Conservation (phyloP, 2,888 invertebrate species). For the Thysanoteuthis rhombus region DNA sequence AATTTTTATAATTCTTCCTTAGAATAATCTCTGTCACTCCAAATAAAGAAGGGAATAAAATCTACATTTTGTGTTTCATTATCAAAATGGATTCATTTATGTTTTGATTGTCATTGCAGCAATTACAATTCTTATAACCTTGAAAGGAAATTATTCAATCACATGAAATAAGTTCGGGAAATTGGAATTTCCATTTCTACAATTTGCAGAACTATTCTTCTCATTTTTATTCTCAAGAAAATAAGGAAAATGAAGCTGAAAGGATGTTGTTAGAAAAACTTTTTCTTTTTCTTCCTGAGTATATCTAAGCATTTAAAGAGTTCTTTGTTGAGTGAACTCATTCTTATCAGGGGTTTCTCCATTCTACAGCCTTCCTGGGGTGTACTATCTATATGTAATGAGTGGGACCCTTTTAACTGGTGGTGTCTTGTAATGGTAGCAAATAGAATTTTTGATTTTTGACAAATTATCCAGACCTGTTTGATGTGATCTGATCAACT, state of each 20-base stretch:
- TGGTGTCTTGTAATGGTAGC: too few relatives aligned
- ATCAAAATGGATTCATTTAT: constrained; percentile 12
- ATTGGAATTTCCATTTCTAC: not conserved
- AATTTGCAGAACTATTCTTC: not conserved
- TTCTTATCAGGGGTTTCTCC: too few relatives aligned
- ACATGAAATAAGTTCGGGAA: not conserved
- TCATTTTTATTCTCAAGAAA: not conserved
- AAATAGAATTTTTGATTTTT: too few relatives aligned
- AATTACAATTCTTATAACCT: not conserved
- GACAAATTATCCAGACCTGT: not conserved
- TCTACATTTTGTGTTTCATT: not conserved
- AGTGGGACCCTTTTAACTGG: too few relatives aligned
- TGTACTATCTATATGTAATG: too few relatives aligned
- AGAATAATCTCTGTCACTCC: not conserved
- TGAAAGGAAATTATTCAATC: not conserved
- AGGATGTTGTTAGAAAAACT: not conserved
- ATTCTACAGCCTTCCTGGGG: too few relatives aligned
- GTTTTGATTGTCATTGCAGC: not conserved
- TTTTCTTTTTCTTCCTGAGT: not conserved
- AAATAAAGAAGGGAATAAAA: not conserved
- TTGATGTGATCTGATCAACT: too few relatives aligned
- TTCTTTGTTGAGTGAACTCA: too few relatives aligned
- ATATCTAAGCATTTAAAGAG: too few relatives aligned
- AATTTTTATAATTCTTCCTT: constrained; percentile 12
- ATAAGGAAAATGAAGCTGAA: not conserved